phyloP scores from a whole-genome alignment of 2,797 vertebrate species.

The Macroramphosus scolopax region DNA sequence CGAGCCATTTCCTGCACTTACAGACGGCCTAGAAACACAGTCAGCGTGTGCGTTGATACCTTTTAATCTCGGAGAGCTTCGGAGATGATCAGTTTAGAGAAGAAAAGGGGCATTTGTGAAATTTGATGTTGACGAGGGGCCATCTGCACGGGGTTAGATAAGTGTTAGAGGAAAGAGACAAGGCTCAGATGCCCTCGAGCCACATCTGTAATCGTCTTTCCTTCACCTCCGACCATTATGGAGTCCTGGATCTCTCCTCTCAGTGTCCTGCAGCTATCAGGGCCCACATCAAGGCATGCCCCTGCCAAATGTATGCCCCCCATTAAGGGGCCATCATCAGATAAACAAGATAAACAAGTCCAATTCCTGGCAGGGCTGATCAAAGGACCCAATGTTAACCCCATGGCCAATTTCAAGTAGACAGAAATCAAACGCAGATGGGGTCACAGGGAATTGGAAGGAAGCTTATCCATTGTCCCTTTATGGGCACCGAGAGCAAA shows the following conservation, averaged over 20 bases:
- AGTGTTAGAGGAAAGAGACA: conserved; percentile 60
- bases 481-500: conserved; percentile 48
- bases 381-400: conserved; percentile 75
- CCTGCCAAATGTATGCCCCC: conserved; percentile 66
- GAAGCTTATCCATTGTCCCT: conserved; percentile 55
- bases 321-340: conserved; percentile 78
- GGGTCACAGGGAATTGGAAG: conserved; percentile 66
- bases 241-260: conserved; percentile 56
- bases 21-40: conserved; percentile 10
- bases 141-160: conserved; percentile 68
- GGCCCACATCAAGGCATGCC: conserved; percentile 75
- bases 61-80: conserved; percentile 34
- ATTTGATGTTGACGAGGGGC: conserved; percentile 46
- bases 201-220: conserved; percentile 78
- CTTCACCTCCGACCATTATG: conserved; percentile 71
- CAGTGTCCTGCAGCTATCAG: conserved; percentile 69
- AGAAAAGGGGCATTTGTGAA: conserved; percentile 20
- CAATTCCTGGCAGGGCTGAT: conserved; percentile 77
- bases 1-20: conserved; percentile 49
- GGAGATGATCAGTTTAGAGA: conserved; percentile 12
- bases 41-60: conserved; percentile 45
- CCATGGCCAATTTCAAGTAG: conserved; percentile 73
- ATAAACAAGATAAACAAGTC: conserved; percentile 82
- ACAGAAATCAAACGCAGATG: conserved; percentile 79
- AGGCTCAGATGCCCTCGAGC: conserved; percentile 64